Conservation (phyloP, 2,113 vertebrate genomes). For the Neolamprologus caudopunctatus region DNA sequence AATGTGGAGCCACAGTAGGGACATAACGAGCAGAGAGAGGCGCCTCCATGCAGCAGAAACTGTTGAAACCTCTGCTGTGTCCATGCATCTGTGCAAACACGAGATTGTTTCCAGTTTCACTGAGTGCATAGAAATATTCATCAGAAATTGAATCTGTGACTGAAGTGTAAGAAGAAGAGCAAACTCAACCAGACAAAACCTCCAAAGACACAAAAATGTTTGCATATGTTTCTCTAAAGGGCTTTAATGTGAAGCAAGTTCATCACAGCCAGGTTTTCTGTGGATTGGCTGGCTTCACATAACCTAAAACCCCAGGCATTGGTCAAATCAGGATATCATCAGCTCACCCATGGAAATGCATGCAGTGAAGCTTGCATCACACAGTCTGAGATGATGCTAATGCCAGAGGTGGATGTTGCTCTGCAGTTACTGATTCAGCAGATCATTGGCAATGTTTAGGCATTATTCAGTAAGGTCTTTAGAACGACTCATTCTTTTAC, state of each 20-base stretch:
- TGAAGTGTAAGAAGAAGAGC: background rate
- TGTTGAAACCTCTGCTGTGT: background rate
- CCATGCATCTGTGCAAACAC: fast-evolving
- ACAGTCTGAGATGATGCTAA: fast-evolving
- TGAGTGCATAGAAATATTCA: background rate
- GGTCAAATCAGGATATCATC: background rate
- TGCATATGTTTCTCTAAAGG: fast-evolving
- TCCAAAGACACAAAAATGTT: background rate
- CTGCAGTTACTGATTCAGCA: background rate
- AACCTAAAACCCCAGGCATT: background rate
- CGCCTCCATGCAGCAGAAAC: background rate
- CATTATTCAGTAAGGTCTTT: background rate
- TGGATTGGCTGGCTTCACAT: background rate
- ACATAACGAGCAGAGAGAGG: background rate
- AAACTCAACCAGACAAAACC: background rate
- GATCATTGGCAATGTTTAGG: background rate
- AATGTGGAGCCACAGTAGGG: background rate
- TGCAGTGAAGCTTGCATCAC: background rate
- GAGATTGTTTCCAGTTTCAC: fast-evolving
- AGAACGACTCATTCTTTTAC: background rate
- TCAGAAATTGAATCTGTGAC: background rate
- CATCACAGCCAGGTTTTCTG: background rate
- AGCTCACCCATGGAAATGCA: background rate
- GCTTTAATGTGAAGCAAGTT: background rate
- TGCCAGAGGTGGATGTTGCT: background rate